A percentile compares a stretch with the other conserved stretches of the same genome.
Conservation (phyloP, 2,888 invertebrate genomes). For the Carabus problematicus region DNA sequence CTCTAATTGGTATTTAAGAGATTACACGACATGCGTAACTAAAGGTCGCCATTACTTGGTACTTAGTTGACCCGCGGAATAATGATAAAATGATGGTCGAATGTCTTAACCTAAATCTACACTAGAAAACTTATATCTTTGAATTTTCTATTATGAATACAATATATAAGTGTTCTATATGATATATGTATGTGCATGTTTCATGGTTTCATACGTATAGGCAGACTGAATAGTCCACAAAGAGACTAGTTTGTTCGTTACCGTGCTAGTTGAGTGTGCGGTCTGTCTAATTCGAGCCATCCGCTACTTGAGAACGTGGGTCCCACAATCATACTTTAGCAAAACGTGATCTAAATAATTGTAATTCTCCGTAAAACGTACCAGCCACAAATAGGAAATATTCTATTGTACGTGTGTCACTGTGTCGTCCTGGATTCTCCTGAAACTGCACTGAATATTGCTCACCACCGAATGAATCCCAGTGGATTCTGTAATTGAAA, state of each 20-base stretch:
- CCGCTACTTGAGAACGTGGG: slow-evolving; percentile 5
- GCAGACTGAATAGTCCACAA: no score
- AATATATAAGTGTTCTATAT: no score
- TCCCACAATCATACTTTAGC: slow-evolving; percentile 16
- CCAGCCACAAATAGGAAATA: not conserved
- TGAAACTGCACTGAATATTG: not conserved
- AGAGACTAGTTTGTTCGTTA: no score
- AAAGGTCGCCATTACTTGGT: slow-evolving; percentile 14
- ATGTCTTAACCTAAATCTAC: not conserved
- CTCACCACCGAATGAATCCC: no score
- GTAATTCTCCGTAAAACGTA: not conserved
- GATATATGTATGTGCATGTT: no score
- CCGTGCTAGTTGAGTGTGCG: no score
- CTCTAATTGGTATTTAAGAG: slow-evolving; percentile 17
- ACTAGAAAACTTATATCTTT: no score
- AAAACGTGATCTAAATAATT: slow-evolving; percentile 19
- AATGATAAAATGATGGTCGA: slow-evolving; percentile 10
- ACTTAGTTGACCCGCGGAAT: slow-evolving; percentile 6
- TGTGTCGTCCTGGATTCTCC: not conserved
- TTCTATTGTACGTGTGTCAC: slow-evolving; percentile 6
- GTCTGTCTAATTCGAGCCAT: no score
- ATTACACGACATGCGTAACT: slow-evolving; percentile 5
- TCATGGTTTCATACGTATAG: no score
- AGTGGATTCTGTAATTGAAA: no score
- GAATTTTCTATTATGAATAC: no score